Percentiles rank a stretch among this genome's conserved stretches.
These are phyloP conservation scores for Selenia dentaria DNA, from an alignment of 2,888 invertebrate genomes.

Conservation along the genomic window DNA sequence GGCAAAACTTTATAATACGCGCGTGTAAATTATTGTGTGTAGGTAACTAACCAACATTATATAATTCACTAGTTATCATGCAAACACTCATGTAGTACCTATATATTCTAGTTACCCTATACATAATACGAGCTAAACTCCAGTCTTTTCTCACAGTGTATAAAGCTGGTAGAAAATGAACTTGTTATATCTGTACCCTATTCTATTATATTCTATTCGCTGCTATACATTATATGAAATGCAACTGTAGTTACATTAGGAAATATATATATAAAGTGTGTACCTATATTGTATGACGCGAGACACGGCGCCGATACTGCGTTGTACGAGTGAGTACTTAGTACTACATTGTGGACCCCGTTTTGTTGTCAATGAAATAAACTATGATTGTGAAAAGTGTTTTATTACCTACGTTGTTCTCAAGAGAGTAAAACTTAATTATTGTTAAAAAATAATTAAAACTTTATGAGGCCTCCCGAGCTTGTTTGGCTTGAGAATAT, in stretches of 20 bases:
- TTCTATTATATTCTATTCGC: conserved; percentile 5
- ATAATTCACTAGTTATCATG: conserved; percentile 20
- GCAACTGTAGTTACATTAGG: background rate
- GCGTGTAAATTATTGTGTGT: too few species aligned
- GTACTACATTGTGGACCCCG: conserved; percentile 53
- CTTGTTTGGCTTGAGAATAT: too few species aligned
- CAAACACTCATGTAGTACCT: conserved; percentile 23
- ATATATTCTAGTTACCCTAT: background rate
- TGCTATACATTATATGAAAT: conserved; percentile 5
- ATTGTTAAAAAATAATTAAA: too few species aligned
- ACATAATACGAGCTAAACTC: background rate
- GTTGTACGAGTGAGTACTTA: conserved; percentile 38
- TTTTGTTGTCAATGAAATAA: conserved; percentile 75
- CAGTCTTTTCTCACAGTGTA: conserved; percentile 6
- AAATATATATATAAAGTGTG: background rate
- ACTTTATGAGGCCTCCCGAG: too few species aligned
- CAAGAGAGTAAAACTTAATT: too few species aligned
- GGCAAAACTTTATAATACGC: too few species aligned
- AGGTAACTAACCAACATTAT: too few species aligned
- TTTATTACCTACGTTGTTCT: too few species aligned
- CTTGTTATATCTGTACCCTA: conserved; percentile 15
- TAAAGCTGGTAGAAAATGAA: conserved; percentile 21
- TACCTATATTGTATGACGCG: background rate
- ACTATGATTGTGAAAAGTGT: conserved; percentile 48
- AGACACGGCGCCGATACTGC: conserved; percentile 9